phyloP scores from a whole-genome alignment of 2,113 vertebrate species.

The Peromyscus polionotus region DNA sequence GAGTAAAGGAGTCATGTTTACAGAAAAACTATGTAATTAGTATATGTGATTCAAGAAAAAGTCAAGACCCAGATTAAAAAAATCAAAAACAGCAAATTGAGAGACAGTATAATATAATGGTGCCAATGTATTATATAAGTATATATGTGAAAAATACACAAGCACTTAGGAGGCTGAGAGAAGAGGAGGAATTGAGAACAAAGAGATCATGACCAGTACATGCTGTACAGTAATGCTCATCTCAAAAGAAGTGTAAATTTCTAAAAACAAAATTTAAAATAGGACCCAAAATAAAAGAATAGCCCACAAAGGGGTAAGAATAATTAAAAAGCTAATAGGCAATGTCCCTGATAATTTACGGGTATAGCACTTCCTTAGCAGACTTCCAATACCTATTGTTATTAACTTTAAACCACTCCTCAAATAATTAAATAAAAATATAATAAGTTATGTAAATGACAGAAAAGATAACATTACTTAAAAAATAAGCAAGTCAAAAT shows the following conservation, averaged over 20 bases:
- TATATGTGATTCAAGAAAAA: background rate
- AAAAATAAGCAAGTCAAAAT: background rate
- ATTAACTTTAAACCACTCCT: background rate
- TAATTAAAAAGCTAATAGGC: background rate
- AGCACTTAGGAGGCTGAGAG: background rate
- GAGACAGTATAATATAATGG: background rate
- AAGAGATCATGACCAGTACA: no score
- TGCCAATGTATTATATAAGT: background rate
- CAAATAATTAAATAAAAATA: background rate
- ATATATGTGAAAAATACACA: background rate
- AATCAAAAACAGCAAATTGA: background rate
- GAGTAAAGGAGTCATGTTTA: background rate
- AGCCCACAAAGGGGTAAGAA: accelerated
- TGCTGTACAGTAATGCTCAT: background rate
- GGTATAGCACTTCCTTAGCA: no score
- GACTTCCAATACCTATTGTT: background rate
- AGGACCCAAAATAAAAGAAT: background rate
- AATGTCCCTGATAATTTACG: background rate
- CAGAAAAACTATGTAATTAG: background rate
- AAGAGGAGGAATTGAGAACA: background rate
- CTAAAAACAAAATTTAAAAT: background rate
- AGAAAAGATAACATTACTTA: background rate
- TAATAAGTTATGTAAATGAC: background rate
- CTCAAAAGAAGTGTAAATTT: background rate
- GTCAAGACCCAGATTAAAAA: no score